These are phyloP conservation scores for Catalaphyllia jardinei DNA, from an alignment of 64 coral and sea anemone genomes.

Conservation along the genomic window DNA sequence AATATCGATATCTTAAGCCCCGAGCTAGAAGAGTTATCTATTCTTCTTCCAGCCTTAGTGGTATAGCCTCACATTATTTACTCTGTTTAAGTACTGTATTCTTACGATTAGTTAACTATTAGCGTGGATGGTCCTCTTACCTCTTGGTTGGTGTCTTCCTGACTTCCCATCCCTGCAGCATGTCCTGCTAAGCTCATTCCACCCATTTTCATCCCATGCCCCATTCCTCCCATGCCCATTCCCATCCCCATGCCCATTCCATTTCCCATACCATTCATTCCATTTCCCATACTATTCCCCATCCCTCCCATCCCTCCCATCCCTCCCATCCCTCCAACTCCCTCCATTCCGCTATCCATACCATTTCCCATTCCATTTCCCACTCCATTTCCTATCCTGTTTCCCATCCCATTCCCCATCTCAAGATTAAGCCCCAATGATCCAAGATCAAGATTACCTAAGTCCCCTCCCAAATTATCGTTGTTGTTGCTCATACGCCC, in stretches of 20 bases:
- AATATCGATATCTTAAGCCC: too few relatives aligned
- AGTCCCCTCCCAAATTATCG: slow-evolving; percentile 13
- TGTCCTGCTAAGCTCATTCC: slow-evolving; percentile 31
- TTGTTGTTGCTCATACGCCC: neutral
- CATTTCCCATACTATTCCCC: slow-evolving; percentile 13
- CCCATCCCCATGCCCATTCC: slow-evolving; percentile 46
- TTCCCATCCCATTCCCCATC: slow-evolving; percentile 33
- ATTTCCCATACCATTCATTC: slow-evolving; percentile 26
- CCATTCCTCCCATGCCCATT: slow-evolving; percentile 19
- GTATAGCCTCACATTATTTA: too few relatives aligned
- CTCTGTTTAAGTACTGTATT: too few relatives aligned
- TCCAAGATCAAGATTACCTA: slow-evolving; percentile 32
- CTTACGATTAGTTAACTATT: neutral
- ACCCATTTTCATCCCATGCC: slow-evolving; percentile 15
- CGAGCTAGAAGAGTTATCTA: too few relatives aligned
- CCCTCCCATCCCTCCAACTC: neutral
- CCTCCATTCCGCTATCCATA: slow-evolving; percentile 2
- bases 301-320: slow-evolving; percentile 17
- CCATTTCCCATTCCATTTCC: neutral
- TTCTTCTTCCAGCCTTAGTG: too few relatives aligned
- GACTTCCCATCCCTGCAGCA: slow-evolving; percentile 49
- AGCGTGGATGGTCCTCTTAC: neutral
- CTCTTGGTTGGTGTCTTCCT: slow-evolving; percentile 24
- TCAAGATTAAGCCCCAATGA: slow-evolving; percentile 22
- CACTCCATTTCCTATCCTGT: slow-evolving; percentile 10